Base-by-base conservation (phyloP, 2,888 invertebrate species). In the Tolmerus cingulatus region DNA sequence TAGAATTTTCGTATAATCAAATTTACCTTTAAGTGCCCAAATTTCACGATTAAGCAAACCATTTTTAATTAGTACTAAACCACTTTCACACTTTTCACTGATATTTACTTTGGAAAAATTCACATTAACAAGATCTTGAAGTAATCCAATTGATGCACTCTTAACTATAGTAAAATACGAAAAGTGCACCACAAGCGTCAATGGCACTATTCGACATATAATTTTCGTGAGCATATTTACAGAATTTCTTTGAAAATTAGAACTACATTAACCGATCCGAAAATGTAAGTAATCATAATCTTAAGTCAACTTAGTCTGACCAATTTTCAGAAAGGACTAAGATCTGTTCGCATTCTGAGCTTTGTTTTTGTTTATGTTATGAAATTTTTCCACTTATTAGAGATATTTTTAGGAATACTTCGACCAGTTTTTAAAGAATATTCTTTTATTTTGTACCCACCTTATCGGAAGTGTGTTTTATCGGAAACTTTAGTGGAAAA, bases 1-100 rank as follows among this genome's bases (percentile, higher is more conserved):
- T 0, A 46, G 43, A 46, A 46, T 46, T 14, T 0, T 43, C 43
- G 3, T 12, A 12, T 12, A 14, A 46, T 2, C 1, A 14, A 46
- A 46, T 66, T 87, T 87, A 88, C 88, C 57, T 81, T 88, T 88
- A 19, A 88, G 85, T 40, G 88, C 88, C 88, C 88, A 88, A 46
- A 88, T 85, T 55, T 88, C 84, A 37, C 88, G 88, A 66, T 87
- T 82, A 5, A 74, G 40, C 78, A 88, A 85, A 78, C 88, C 87
- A 87, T 87, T 78, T 37, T 87, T 82, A 30, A 87, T 86, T 66
- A 81, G 23, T 19, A 85, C 23, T 78, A 88, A 76, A 27, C 85
- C 84, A 40, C 46, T 77, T 74, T 84, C 85, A 74, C 88, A 88
- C 19, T 87, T 74, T 30, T 16, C 74, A 43, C 78, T 87, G 34